Base-by-base conservation (phyloP, 1,140 invertebrate genomes). In the Antheraea mylitta region DNA sequence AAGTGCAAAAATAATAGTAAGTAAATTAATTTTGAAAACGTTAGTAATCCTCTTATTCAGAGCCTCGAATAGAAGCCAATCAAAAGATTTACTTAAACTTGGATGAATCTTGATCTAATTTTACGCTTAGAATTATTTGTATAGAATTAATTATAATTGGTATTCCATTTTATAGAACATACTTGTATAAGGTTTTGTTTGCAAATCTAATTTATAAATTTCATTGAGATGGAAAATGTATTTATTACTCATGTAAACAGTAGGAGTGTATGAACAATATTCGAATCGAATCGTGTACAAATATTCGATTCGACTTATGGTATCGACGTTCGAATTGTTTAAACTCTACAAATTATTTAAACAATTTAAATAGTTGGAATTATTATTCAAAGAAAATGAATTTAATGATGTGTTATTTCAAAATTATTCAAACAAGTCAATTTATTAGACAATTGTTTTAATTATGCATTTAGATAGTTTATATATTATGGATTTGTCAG, bases 111-210 rank as follows among this genome's bases (percentile, higher is more conserved):
- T 74, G 67, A 80, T 72, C 72, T 75, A 82, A 82, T 82, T 82
- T 77, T 74, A 78, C 76, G 80, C 67, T 74, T 64, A 48, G 67
- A 66, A 19, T 58, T 66, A 64, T 48, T 64, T 66, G 62, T 66
- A 64, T 61, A 67, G 71, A 58, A 66, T 76, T 74, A 77, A 61
- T 77, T 73, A 77, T 82, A 78, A 82, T 80, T 80, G 72, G 71
- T 77, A 80, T 78, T 81, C 79, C 78, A 70, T 80, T 78, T 82
- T 78, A 78, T 53, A 53, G 45, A 53, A 53, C 45, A 13, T 53
- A 16, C 45, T 53, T n/a, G 16, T 53, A 16, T 53, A 53, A 13
- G 16, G 11, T n/a, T 53, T 53, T 53, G 16, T 53, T 13, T 1
- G 9, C 18, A 36, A 61, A 11, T 11, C 18, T 53, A 16, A 16